Base-by-base conservation (phyloP, 2,888 invertebrate genomes). In the Eucera pruinosa region DNA sequence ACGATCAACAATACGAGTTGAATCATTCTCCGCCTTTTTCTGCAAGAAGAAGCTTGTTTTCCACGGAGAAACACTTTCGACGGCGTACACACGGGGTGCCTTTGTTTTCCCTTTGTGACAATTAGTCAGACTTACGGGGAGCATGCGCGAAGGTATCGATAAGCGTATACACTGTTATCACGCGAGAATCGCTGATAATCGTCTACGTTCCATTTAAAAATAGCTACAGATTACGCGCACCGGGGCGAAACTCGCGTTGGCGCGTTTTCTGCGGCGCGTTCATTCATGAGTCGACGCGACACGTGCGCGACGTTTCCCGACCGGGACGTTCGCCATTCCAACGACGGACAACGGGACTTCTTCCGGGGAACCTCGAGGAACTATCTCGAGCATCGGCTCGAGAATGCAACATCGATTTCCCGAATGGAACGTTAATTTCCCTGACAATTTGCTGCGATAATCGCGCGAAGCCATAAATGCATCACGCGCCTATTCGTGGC, bases 161-260 rank as follows among this genome's bases (percentile, higher is more conserved):
- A 83, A 85, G 68, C 60, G 11, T n/a, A n/a, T n/a, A 27, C 13
- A 36, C 15, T 48, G 48, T 39, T 83, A 83, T 86, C 81, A 54
- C 39, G 3, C 45, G 61, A 45, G 81, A 71, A 85, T 84, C 83
- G 61, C 72, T 80, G 84, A 84, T 85, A 83, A 83, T 86, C 68
- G 84, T 84, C 81, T 77, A 70, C 62, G 76, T 61, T 67, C 68
- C 73, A 68, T 68, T 85, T 84, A 85, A 84, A 84, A 84, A 84
- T 84, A 84, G 64, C 74, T 55, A 18, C 43, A 58, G 70, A 81
- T 82, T 78, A 81, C 68, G 60, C 58, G 79, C 68, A 62, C 41
- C 68, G 43, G 36, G 47, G 30, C 57, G 65, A 57, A 68, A 43
- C 70, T 58, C 54, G 71, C 54, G 64, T 33, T 66, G 69, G 41